These are phyloP conservation scores for Python bivittatus DNA, from an alignment of 2,113 vertebrate genomes.

Conservation along the genomic window DNA sequence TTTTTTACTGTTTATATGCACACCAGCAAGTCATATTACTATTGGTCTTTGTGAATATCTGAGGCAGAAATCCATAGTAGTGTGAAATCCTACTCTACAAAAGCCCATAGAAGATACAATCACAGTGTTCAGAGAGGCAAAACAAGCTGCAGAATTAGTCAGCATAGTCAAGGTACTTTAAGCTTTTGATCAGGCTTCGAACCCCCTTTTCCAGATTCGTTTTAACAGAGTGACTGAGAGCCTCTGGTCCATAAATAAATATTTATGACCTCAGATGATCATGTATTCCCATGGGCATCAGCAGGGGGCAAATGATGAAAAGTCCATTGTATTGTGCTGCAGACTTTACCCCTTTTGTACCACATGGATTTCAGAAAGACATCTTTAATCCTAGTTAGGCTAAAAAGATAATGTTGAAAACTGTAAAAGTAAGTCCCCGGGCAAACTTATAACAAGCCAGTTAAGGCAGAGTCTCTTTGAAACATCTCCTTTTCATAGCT, in stretches of 20 bases:
- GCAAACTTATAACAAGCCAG: not conserved
- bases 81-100: not conserved
- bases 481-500: not conserved
- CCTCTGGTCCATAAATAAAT: not conserved
- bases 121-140: not conserved
- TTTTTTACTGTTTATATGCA: not conserved
- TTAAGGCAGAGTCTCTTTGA: not conserved
- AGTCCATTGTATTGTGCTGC: not conserved
- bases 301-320: not conserved
- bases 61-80: not conserved
- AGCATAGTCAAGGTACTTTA: not conserved
- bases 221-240: not conserved
- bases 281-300: not conserved
- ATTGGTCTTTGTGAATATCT: not conserved
- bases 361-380: not conserved
- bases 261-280: not conserved
- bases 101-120: not conserved
- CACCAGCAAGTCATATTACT: not conserved
- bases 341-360: not conserved
- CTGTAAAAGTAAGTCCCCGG: not conserved
- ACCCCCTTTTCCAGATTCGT: not conserved
- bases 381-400: not conserved
- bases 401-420: not conserved
- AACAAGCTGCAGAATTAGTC: not conserved
- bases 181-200: not conserved